Percentiles rank a stretch among this genome's conserved stretches.
These are phyloP conservation scores for Agrochola lychnidis DNA, from an alignment of 2,888 invertebrate genomes.

Conservation along the genomic window DNA sequence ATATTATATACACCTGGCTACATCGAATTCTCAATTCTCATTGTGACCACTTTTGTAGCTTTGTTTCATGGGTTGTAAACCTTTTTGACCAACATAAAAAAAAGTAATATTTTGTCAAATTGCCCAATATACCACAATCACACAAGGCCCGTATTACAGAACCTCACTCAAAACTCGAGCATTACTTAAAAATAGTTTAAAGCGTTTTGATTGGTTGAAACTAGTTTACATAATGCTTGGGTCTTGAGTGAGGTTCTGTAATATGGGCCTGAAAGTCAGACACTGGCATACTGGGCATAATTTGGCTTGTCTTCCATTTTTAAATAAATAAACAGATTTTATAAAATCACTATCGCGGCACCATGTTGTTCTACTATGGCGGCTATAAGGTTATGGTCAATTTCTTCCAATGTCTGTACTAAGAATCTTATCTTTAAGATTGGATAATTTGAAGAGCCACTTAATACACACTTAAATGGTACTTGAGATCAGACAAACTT, in stretches of 20 bases:
- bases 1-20: not conserved
- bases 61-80: not conserved
- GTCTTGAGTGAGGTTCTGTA: too few species aligned
- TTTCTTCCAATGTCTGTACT: not conserved
- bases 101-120: not conserved
- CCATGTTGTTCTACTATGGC: not conserved
- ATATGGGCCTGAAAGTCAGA: too few species aligned
- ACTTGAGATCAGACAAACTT: slow-evolving; percentile 10
- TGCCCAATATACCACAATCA: not conserved
- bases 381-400: not conserved
- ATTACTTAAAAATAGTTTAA: too few species aligned
- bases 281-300: not conserved
- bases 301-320: not conserved
- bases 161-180: too few species aligned
- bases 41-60: not conserved
- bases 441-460: slow-evolving; percentile 24
- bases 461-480: slow-evolving; percentile 14
- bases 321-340: not conserved
- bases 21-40: not conserved
- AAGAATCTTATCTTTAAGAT: slow-evolving; percentile 12
- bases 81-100: not conserved
- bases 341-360: not conserved
- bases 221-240: too few species aligned
- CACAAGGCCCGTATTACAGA: not conserved
- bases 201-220: too few species aligned